Base-by-base conservation (phyloP, 2,797 vertebrate species). In the Acanthopagrus latus region DNA sequence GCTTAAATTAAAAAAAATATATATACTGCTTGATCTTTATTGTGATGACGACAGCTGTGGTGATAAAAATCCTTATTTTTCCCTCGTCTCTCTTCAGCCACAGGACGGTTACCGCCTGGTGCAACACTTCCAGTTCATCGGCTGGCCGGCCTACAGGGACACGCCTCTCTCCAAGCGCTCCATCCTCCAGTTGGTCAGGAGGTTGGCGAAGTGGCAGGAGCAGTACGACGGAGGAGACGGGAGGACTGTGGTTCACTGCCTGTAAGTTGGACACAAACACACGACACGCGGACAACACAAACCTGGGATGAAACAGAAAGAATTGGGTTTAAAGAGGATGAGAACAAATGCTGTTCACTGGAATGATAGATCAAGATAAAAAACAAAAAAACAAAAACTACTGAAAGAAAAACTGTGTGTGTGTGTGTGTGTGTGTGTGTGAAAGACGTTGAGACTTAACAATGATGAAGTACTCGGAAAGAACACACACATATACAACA, bases 111-210 rank as follows among this genome's bases (percentile, higher is more conserved):
- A 99, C 60, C 97, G 97, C 48, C 96, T 99, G 64, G 98, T 99
- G 65, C 98, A 99, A 93, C 98, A 99, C 87, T 97, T 99, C 84
- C 98, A 99, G 94, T 99, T 98, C 93, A 98, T 99, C 1, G 98
- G 98, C 85, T 99, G 98, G 98, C 98, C 98, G 0, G 97, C 97
- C 0, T 98, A 99, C 93, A 93, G 98, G 87, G 98, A 99, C 94
- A 99, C 96, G 0, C 97, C 98, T 0, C 96, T 98, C 64, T 99
- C 97, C 50, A 99, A 99, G 64, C 97, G 97, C 80, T 99, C 98
- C 41, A 95, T 99, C 84, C 96, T 99, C 54, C 98, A 99, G 92
- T 93, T 98, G 92, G 97, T 99, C 62, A 85, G 97, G 72, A 92
- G 97, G 83, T 81, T 99, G 92, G 97, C 98, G 75, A 98, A 99